These are phyloP conservation scores for Pelecanus crispus DNA, from an alignment of 2,113 vertebrate genomes.

Conservation along the genomic window DNA sequence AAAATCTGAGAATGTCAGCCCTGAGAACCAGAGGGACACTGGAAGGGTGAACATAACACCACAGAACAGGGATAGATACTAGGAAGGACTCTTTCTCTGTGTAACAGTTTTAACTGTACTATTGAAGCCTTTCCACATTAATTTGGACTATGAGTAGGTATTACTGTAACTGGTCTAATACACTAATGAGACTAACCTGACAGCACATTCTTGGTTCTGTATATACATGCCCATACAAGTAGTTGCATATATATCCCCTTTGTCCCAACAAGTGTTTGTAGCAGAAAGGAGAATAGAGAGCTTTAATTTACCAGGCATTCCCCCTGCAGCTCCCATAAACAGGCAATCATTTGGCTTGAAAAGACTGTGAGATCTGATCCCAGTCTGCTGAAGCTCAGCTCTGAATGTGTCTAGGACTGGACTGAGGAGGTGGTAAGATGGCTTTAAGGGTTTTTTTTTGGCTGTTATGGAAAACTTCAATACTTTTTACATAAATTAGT, in stretches of 20 bases:
- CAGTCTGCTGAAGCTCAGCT: not conserved
- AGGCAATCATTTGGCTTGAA: not conserved
- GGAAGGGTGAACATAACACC: not conserved
- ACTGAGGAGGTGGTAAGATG: not conserved
- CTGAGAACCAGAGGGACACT: not conserved
- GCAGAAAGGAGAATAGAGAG: not conserved
- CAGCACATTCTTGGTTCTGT: not conserved
- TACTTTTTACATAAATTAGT: not conserved
- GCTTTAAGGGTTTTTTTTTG: not conserved
- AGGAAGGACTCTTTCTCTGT: not conserved
- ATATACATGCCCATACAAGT: not conserved
- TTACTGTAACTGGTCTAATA: not conserved
- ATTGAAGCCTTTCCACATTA: not conserved
- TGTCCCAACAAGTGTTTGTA: too few relatives aligned
- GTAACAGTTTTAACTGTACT: not conserved
- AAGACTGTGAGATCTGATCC: not conserved
- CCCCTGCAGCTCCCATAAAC: not conserved
- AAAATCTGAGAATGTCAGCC: not conserved
- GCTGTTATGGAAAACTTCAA: not conserved
- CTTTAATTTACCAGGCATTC: not conserved
- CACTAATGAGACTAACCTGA: not conserved
- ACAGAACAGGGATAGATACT: not conserved
- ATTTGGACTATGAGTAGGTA: not conserved
- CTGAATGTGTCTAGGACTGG: not conserved
- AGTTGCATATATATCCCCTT: not conserved